Percentiles rank a stretch among this genome's conserved stretches.
Evolutionary conservation across 2,888 invertebrate species (phyloP).

Genomic region (Cremastinae sp.): DNA sequence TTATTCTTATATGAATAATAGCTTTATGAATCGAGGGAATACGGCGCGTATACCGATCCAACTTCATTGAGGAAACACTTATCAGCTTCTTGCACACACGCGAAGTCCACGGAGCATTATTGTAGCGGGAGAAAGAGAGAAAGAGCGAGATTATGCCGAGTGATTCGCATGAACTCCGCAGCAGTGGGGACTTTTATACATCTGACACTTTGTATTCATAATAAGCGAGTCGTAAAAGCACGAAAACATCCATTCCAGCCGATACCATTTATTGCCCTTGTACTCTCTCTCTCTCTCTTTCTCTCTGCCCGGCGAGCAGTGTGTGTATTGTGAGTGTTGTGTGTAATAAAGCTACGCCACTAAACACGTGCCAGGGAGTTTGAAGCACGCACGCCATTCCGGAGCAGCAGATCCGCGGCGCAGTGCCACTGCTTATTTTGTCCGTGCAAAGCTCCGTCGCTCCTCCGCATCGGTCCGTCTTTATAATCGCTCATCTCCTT

Average conservation of each 20-base stretch:
- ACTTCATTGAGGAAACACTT: slow-evolving; percentile 59
- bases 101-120: slow-evolving; percentile 6
- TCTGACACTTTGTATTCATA: slow-evolving; percentile 71
- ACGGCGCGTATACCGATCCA: slow-evolving; percentile 45
- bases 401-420: slow-evolving; percentile 38
- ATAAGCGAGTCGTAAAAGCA: slow-evolving; percentile 74
- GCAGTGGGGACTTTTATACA: slow-evolving; percentile 59
- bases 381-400: slow-evolving; percentile 58
- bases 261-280: slow-evolving; percentile 74
- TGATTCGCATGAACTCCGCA: slow-evolving; percentile 65
- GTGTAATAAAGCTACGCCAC: slow-evolving; percentile 59
- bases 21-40: slow-evolving; percentile 35
- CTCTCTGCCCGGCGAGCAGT: slow-evolving; percentile 55
- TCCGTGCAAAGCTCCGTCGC: slow-evolving; percentile 10
- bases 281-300: slow-evolving; percentile 26
- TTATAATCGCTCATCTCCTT: not conserved
- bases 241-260: slow-evolving; percentile 76
- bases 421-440: slow-evolving; percentile 28
- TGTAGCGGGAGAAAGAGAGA: slow-evolving; percentile 49
- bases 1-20: slow-evolving; percentile 37
- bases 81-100: slow-evolving; percentile 46
- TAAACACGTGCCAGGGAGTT: slow-evolving; percentile 60
- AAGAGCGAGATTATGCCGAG: slow-evolving; percentile 63
- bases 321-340: slow-evolving; percentile 44
- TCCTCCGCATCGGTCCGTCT: too few species aligned